Conservation (phyloP, 2,797 vertebrate species). For the Gallinago solitaria region DNA sequence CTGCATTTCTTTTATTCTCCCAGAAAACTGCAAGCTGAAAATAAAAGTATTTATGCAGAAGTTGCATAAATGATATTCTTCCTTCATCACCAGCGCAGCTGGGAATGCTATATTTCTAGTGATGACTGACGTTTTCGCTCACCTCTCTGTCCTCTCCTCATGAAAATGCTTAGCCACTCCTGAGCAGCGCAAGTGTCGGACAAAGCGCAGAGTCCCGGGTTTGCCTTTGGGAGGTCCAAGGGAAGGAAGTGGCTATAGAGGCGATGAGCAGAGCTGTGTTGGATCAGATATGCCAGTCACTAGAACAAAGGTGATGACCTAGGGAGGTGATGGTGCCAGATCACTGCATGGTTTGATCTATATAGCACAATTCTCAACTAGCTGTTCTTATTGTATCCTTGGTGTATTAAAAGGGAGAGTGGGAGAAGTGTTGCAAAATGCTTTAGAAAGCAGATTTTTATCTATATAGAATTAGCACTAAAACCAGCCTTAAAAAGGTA, state of each 20-base stretch:
- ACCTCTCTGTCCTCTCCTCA: constrained; percentile 64
- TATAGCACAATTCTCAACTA: background rate
- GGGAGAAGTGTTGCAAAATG: background rate
- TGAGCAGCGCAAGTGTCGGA: background rate
- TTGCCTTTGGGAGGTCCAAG: constrained; percentile 51
- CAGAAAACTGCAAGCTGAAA: background rate
- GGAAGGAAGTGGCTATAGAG: background rate
- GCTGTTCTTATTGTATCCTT: background rate
- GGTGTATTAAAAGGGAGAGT: background rate
- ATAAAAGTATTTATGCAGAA: constrained; percentile 17
- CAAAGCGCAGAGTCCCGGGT: background rate
- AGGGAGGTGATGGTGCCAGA: background rate
- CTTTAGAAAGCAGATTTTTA: background rate
- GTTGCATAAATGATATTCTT: background rate
- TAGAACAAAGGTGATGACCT: constrained; percentile 8
- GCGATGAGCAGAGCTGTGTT: constrained; percentile 20
- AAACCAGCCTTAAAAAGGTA: background rate
- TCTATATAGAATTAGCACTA: background rate
- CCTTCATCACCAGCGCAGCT: background rate
- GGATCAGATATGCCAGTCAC: constrained; percentile 44
- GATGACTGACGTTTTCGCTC: constrained; percentile 51
- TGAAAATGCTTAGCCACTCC: constrained; percentile 58
- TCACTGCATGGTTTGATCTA: background rate
- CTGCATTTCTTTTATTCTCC: background rate
- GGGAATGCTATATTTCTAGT: background rate